These are phyloP conservation scores for Drosophila saltans DNA, from an alignment of 1,140 invertebrate genomes.

Conservation along the genomic window DNA sequence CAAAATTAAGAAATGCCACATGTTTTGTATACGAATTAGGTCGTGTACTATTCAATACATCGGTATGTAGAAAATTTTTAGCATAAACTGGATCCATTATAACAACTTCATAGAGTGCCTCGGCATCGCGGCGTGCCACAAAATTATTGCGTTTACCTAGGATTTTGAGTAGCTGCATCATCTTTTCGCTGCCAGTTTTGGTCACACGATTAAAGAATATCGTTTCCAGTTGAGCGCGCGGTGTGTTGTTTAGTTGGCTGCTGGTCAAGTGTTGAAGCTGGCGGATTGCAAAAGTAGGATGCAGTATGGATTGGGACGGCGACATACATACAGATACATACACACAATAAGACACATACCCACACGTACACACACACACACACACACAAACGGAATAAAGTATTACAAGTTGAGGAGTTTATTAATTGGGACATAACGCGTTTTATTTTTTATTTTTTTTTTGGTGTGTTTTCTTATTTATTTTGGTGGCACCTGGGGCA, in stretches of 20 bases:
- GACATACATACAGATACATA: slow-evolving; percentile 44
- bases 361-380: slow-evolving; percentile 36
- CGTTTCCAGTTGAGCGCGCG: slow-evolving; percentile 87
- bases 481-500: slow-evolving; percentile 36
- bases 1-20: slow-evolving; percentile 91
- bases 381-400: slow-evolving; percentile 21
- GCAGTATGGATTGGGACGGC: slow-evolving; percentile 49
- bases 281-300: slow-evolving; percentile 71
- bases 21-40: slow-evolving; percentile 90
- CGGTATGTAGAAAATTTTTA: slow-evolving; percentile 84
- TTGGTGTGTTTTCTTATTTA: slow-evolving; percentile 33
- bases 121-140: slow-evolving; percentile 91
- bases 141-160: slow-evolving; percentile 90
- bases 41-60: slow-evolving; percentile 84
- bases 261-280: slow-evolving; percentile 72
- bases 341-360: slow-evolving; percentile 37
- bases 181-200: slow-evolving; percentile 92
- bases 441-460: slow-evolving; percentile 37
- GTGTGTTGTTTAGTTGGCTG: slow-evolving; percentile 90
- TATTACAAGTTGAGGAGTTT: slow-evolving; percentile 55
- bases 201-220: slow-evolving; percentile 96
- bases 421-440: slow-evolving; percentile 16
- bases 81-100: slow-evolving; percentile 88
- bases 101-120: slow-evolving; percentile 89
- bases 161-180: slow-evolving; percentile 92